Conservation (phyloP, 2,888 invertebrate genomes). For the Idaea biselata region DNA sequence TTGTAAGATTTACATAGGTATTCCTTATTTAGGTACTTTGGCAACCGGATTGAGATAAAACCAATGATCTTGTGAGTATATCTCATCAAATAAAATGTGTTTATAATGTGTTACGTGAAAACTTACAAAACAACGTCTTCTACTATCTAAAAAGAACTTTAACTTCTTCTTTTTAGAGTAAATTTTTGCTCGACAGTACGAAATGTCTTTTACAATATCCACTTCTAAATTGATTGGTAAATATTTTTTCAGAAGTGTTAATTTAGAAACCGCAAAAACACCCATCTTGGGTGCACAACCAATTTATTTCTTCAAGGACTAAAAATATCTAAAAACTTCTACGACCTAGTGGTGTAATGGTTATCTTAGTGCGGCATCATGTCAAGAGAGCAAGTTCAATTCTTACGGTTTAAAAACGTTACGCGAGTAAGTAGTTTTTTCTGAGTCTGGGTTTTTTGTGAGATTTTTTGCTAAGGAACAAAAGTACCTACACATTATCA, state of each 20-base stretch:
- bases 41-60: neutral
- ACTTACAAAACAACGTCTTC: neutral
- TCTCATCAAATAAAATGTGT: neutral
- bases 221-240: conserved; percentile 3
- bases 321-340: neutral
- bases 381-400: neutral
- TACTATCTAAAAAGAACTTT: neutral
- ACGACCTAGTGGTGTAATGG: neutral
- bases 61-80: neutral
- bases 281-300: conserved; percentile 15
- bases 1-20: neutral
- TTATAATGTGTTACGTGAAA: neutral
- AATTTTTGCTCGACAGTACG: neutral
- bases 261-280: conserved; percentile 33
- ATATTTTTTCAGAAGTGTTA: conserved; percentile 30
- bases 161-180: neutral
- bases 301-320: conserved; percentile 7
- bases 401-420: neutral
- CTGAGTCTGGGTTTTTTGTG: too few species aligned
- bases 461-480: too few species aligned
- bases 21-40: neutral
- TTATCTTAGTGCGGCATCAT: neutral
- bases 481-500: too few species aligned
- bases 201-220: neutral
- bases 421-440: neutral